phyloP scores from a whole-genome alignment of 2,113 vertebrate species.

The Gambusia affinis region DNA sequence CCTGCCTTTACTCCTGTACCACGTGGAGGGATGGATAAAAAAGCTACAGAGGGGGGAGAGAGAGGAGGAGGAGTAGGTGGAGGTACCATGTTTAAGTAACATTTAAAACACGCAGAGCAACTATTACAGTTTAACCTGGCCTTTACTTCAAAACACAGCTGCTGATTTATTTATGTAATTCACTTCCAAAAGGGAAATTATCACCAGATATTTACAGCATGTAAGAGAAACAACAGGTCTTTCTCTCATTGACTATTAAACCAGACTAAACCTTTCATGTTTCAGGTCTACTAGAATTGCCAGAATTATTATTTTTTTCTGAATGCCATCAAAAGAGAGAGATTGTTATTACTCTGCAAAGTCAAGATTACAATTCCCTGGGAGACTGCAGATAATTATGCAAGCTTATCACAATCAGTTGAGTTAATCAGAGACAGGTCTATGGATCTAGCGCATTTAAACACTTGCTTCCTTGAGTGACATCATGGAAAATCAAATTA shows the following conservation, averaged over 20 bases:
- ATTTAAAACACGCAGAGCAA: not conserved
- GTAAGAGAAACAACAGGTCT: not conserved
- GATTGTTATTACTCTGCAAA: not conserved
- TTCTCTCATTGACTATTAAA: not conserved
- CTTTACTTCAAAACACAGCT: not conserved
- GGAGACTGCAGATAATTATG: too few species aligned
- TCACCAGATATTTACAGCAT: not conserved
- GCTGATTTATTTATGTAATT: not conserved
- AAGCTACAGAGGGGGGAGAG: constrained; percentile 26
- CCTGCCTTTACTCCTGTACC: constrained; percentile 81
- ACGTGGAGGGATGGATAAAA: constrained; percentile 82
- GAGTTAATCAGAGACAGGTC: too few species aligned
- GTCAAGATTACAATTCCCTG: not conserved
- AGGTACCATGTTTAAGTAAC: constrained; percentile 73
- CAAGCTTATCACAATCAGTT: too few species aligned
- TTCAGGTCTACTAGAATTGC: not conserved
- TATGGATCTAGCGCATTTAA: too few species aligned
- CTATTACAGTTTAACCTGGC: not conserved
- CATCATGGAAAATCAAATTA: too few species aligned
- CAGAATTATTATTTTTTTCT: too few species aligned
- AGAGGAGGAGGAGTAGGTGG: constrained; percentile 17
- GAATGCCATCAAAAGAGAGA: too few species aligned
- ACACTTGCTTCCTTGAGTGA: too few species aligned
- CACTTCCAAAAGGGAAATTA: too few species aligned
- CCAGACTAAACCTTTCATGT: not conserved